A percentile compares a stretch with the other conserved stretches of the same genome.
phyloP scores from a whole-genome alignment of 2,113 vertebrate genomes.

The Crotophaga sulcirostris region DNA sequence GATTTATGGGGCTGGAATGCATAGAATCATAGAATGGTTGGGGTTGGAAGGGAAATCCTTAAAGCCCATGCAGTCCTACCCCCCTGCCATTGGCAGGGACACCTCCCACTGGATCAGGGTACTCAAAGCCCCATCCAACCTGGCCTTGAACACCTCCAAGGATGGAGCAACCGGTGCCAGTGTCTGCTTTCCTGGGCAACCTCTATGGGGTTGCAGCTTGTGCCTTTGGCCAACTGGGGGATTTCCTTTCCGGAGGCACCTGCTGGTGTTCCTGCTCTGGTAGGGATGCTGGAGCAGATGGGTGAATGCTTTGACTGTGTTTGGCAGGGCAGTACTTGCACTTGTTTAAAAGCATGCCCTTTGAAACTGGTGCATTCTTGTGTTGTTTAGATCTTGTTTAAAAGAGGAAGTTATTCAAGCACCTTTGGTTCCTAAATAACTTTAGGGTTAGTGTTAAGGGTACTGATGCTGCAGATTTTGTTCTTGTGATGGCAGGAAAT shows the following conservation, averaged over 20 bases:
- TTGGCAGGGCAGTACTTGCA: not conserved
- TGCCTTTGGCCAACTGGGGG: accelerated
- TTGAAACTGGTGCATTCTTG: accelerated
- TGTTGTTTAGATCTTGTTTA: not conserved
- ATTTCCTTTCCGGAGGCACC: not conserved
- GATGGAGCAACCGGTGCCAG: too few species aligned
- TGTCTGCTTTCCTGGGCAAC: too few species aligned
- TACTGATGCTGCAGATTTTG: not conserved
- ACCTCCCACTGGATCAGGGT: too few species aligned
- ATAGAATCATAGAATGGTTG: too few species aligned
- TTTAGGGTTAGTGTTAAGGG: not conserved
- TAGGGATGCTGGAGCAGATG: not conserved
- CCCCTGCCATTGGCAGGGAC: too few species aligned
- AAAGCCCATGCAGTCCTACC: too few species aligned
- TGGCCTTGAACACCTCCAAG: too few species aligned
- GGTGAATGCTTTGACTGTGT: not conserved
- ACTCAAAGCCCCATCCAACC: too few species aligned
- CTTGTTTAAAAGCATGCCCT: not conserved
- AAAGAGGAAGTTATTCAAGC: not conserved
- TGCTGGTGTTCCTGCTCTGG: not conserved
- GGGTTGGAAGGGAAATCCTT: too few species aligned
- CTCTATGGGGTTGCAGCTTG: not conserved
- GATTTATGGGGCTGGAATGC: not conserved
- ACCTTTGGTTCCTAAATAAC: not conserved
- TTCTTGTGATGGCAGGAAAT: not conserved